phyloP scores from a whole-genome alignment of 2,888 invertebrate species.

The Globia sparganii region DNA sequence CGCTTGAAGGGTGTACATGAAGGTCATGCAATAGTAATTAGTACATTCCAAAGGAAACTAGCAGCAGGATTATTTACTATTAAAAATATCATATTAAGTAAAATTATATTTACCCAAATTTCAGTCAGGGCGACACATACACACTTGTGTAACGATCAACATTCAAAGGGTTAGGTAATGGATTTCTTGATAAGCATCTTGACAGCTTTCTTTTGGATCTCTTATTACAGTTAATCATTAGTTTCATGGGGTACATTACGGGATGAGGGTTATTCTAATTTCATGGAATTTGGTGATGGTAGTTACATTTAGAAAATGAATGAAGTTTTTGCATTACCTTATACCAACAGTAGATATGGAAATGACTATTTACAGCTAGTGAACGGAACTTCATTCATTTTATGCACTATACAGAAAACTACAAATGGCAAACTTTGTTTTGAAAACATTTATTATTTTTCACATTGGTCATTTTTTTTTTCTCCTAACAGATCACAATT shows the following conservation, averaged over 20 bases:
- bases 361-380: slow-evolving; percentile 30
- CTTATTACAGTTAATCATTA: slow-evolving; percentile 68
- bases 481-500: slow-evolving; percentile 84
- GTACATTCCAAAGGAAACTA: slow-evolving; percentile 88
- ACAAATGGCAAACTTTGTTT: slow-evolving; percentile 77
- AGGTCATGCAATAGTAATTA: slow-evolving; percentile 87
- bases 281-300: slow-evolving; percentile 62
- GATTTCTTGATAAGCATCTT: slow-evolving; percentile 89
- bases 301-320: slow-evolving; percentile 67
- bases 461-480: slow-evolving; percentile 87
- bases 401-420: slow-evolving; percentile 73
- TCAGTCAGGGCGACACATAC: slow-evolving; percentile 89
- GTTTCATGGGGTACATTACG: slow-evolving; percentile 62
- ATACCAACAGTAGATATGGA: neutral
- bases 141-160: slow-evolving; percentile 85
- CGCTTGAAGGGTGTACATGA: slow-evolving; percentile 82
- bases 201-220: slow-evolving; percentile 87
- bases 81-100: slow-evolving; percentile 83
- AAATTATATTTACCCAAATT: slow-evolving; percentile 89
- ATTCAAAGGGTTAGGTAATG: slow-evolving; percentile 79
- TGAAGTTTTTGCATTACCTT: slow-evolving; percentile 61
- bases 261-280: slow-evolving; percentile 65
- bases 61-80: slow-evolving; percentile 86
- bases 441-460: slow-evolving; percentile 88
- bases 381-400: slow-evolving; percentile 72